These are phyloP conservation scores for Busseola fusca DNA, from an alignment of 2,888 invertebrate species.

Conservation along the genomic window DNA sequence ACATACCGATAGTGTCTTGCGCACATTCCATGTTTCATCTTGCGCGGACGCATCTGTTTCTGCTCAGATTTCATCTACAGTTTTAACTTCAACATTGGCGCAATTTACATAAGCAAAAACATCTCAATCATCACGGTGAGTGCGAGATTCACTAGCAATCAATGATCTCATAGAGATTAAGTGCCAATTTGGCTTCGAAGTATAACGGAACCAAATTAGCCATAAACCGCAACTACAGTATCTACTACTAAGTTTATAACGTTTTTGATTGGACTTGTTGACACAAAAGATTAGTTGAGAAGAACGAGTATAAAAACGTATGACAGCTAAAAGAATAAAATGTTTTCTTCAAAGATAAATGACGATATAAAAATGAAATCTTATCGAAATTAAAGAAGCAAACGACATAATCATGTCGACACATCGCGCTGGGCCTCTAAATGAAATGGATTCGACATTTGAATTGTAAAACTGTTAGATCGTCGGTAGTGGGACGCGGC, in stretches of 20 bases:
- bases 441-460: constrained; percentile 67
- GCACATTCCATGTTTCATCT: constrained; percentile 21
- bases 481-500: constrained; percentile 61
- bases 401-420: constrained; percentile 64
- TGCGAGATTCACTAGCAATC: constrained; percentile 22
- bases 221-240: constrained; percentile 25
- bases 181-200: constrained; percentile 44
- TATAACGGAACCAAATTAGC: constrained; percentile 51
- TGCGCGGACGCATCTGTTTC: constrained; percentile 13
- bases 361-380: constrained; percentile 39
- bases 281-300: neutral
- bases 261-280: constrained; percentile 17
- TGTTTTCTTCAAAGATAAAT: constrained; percentile 33
- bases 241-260: neutral
- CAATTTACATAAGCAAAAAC: constrained; percentile 38
- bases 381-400: constrained; percentile 43
- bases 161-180: constrained; percentile 46
- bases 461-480: constrained; percentile 70
- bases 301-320: constrained; percentile 7
- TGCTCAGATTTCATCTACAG: constrained; percentile 34
- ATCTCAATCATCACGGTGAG: constrained; percentile 33
- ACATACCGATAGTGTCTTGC: constrained; percentile 35
- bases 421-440: constrained; percentile 50
- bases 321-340: constrained; percentile 14
- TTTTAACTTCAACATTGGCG: constrained; percentile 20